Conservation (phyloP, 92 coral and sea anemone genomes). For the Pocillopora grandis region DNA sequence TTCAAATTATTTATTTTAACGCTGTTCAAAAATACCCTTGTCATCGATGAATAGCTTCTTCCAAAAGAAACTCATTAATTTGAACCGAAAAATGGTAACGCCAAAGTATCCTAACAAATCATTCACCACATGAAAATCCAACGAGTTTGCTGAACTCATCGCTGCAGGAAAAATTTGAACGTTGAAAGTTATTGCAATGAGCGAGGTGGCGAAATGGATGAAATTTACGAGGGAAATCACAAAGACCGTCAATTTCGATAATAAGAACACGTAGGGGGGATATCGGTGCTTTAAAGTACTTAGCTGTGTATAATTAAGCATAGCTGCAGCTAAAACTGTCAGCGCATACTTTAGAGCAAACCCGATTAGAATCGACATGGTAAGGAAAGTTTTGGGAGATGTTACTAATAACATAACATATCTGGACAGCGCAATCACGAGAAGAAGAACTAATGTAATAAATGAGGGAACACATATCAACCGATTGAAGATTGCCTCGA, state of each 20-base stretch:
- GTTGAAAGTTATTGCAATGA: background rate
- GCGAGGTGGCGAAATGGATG: background rate
- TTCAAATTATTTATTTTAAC: no score
- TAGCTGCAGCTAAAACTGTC: background rate
- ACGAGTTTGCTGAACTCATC: background rate
- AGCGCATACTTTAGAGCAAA: background rate
- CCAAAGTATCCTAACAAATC: background rate
- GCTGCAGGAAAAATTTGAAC: background rate
- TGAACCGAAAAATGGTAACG: background rate
- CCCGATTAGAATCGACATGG: background rate
- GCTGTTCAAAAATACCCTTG: background rate
- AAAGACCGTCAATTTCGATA: conserved; percentile 3
- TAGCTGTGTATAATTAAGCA: background rate
- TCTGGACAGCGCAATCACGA: background rate
- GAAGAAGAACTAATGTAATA: background rate
- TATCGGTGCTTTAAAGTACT: background rate
- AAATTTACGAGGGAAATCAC: conserved; percentile 1
- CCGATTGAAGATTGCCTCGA: background rate
- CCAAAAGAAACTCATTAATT: conserved; percentile 11
- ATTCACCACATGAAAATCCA: background rate
- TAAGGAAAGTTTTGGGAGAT: background rate
- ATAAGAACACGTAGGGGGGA: background rate
- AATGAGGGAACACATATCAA: background rate
- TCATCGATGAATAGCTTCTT: background rate
- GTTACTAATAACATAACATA: background rate